A percentile compares a stretch with the other conserved stretches of the same genome.
These are phyloP conservation scores for Phoeniculus purpureus DNA, from an alignment of 2,797 vertebrate genomes.

Conservation along the genomic window DNA sequence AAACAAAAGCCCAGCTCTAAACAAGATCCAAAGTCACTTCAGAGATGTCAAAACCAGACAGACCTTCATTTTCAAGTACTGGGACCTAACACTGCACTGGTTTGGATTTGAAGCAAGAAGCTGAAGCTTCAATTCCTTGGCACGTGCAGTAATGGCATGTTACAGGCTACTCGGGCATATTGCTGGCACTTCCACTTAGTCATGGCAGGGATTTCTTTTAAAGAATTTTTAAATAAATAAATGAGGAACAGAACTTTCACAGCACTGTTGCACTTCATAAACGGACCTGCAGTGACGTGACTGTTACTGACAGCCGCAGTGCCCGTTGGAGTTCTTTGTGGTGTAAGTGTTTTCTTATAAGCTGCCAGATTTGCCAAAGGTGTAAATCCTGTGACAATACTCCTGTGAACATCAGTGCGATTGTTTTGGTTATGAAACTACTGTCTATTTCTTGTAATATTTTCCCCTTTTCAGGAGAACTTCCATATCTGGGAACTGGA, in stretches of 20 bases:
- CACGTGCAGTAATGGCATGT: not conserved
- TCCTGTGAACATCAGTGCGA: not conserved
- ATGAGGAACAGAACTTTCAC: not conserved
- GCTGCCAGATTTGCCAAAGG: not conserved
- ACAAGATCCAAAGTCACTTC: not conserved
- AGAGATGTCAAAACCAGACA: not conserved
- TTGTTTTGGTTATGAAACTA: not conserved
- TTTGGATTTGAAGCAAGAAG: not conserved
- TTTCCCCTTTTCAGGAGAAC: conserved; percentile 87
- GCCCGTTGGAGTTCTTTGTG: fast-evolving
- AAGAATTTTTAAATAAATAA: not conserved
- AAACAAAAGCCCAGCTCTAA: not conserved
- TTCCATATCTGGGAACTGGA: conserved; percentile 99
- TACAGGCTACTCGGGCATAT: not conserved
- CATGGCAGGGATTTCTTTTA: no score
- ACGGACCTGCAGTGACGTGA: not conserved
- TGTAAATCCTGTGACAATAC: not conserved
- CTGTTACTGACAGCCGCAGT: not conserved
- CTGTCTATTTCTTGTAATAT: conserved; percentile 33
- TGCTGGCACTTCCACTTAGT: not conserved
- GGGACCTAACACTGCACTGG: not conserved
- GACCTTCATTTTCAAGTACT: not conserved
- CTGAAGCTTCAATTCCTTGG: not conserved
- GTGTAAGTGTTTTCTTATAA: not conserved
- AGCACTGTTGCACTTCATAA: not conserved